Evolutionary conservation across 1,140 invertebrate species (phyloP).

Genomic region (Mercenaria mercenaria): DNA sequence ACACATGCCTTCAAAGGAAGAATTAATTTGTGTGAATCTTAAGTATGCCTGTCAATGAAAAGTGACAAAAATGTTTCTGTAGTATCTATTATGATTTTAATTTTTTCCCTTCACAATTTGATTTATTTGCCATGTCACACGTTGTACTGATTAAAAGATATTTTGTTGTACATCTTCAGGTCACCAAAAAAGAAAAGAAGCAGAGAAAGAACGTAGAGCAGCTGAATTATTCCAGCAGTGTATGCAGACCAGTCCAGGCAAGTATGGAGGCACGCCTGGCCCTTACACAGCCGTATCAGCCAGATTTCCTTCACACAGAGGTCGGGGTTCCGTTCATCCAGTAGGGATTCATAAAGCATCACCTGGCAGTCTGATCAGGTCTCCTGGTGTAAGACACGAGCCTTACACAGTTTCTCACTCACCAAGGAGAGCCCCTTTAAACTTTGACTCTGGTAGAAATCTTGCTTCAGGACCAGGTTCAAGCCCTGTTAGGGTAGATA

Average conservation of each 20-base stretch:
- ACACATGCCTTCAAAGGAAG: no score
- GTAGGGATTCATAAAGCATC: neutral
- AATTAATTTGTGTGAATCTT: no score
- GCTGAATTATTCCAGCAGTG: neutral
- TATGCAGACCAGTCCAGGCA: neutral
- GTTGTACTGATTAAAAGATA: no score
- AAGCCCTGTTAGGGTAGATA: neutral
- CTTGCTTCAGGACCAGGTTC: neutral
- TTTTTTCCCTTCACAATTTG: no score
- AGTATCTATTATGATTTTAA: no score
- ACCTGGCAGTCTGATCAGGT: neutral
- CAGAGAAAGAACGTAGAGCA: neutral
- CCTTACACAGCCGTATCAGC: neutral
- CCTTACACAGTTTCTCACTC: neutral
- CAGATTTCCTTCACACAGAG: neutral
- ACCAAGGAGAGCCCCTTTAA: neutral
- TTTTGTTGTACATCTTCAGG: conserved; percentile 25
- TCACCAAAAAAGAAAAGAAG: conserved; percentile 32
- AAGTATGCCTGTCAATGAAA: no score
- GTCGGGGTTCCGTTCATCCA: neutral
- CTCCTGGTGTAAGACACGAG: neutral
- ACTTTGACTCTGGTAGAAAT: neutral
- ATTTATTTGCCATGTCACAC: no score
- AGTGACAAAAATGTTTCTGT: no score
- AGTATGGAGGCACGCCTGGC: neutral